Percentiles rank a stretch among this genome's conserved stretches.
Evolutionary conservation across 1,140 invertebrate species (phyloP).

Genomic region (Dinoponera quadriceps): DNA sequence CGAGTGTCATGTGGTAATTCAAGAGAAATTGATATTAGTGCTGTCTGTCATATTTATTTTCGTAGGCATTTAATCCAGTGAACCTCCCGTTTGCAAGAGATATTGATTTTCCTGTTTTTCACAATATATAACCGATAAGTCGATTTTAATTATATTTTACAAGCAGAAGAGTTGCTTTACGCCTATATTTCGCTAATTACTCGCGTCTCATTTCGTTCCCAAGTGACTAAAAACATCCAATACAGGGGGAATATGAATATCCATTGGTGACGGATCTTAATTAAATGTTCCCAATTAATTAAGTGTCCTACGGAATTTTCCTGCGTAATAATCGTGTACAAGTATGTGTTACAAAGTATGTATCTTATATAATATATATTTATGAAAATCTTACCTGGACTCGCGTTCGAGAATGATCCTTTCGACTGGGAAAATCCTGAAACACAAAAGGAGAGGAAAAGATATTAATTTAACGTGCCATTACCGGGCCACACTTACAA

Average conservation of each 20-base stretch:
- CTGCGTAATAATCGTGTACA: neutral
- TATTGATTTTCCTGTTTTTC: too few species aligned
- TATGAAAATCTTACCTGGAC: constrained; percentile 76
- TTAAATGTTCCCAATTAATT: too few species aligned
- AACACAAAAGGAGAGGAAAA: constrained; percentile 68
- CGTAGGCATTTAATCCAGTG: too few species aligned
- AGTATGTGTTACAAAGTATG: neutral
- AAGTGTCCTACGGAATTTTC: neutral
- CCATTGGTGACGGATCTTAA: too few species aligned
- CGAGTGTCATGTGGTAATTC: neutral
- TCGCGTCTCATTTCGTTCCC: neutral
- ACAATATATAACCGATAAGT: too few species aligned
- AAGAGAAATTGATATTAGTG: neutral
- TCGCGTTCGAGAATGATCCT: constrained; percentile 79
- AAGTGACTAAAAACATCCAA: neutral
- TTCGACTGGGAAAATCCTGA: constrained; percentile 83
- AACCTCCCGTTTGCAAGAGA: too few species aligned
- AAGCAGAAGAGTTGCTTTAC: too few species aligned
- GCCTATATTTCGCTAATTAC: neutral
- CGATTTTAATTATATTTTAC: too few species aligned
- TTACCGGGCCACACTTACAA: constrained; percentile 1
- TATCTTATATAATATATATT: constrained; percentile 7
- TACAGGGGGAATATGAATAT: too few species aligned
- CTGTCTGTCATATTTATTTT: neutral
- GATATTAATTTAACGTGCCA: neutral